Percentiles rank a stretch among this genome's conserved stretches.
Conservation (phyloP, 2,888 invertebrate species). For the Phoronis australis region DNA sequence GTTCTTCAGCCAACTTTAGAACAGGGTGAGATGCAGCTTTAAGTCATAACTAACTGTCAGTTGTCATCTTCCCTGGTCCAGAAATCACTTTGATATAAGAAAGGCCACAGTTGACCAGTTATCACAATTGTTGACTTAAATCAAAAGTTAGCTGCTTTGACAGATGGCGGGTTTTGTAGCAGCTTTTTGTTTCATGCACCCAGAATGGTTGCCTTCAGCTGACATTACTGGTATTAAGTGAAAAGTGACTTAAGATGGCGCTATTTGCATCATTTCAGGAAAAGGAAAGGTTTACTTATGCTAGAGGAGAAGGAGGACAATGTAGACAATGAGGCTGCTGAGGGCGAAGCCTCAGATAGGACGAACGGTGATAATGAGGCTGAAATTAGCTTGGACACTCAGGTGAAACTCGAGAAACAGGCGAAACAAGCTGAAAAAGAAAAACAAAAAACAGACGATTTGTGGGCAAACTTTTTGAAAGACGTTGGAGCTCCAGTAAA, state of each 20-base stretch:
- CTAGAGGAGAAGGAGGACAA: too few species aligned
- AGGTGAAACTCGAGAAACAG: conserved; percentile 19
- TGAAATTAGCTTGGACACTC: conserved; percentile 22
- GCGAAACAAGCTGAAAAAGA: conserved; percentile 35
- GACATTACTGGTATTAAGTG: conserved; percentile 1
- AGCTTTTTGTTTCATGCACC: background rate
- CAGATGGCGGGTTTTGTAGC: background rate
- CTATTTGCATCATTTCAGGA: conserved; percentile 19
- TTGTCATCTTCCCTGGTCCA: too few species aligned
- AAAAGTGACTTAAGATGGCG: background rate
- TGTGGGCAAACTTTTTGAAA: conserved; percentile 51
- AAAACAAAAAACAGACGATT: conserved; percentile 43
- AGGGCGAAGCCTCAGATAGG: conserved; percentile 7
- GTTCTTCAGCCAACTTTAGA: too few species aligned
- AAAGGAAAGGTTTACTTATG: conserved; percentile 35
- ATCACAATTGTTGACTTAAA: too few species aligned
- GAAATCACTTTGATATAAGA: too few species aligned
- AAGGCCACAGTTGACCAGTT: too few species aligned
- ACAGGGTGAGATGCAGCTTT: too few species aligned
- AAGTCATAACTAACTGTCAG: too few species aligned
- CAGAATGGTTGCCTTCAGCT: background rate
- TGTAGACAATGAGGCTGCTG: conserved; percentile 15
- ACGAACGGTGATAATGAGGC: background rate
- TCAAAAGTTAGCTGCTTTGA: conserved; percentile 1
- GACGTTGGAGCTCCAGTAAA: conserved; percentile 36